Evolutionary conservation across 2,888 invertebrate genomes (phyloP), one percentile per base, ranked within the genome.

Genomic region (Synergus umbraculus): DNA sequence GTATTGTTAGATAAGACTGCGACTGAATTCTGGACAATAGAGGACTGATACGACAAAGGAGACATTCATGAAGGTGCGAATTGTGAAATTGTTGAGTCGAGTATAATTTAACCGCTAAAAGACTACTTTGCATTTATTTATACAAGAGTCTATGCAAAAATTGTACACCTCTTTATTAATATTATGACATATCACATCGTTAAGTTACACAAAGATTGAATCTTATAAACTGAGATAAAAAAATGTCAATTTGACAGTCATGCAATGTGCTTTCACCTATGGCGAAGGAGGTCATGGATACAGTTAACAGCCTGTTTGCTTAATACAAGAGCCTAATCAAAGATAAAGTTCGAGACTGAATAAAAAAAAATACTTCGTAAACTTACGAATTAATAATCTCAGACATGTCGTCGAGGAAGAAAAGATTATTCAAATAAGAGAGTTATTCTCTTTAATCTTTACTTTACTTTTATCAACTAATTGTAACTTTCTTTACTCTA

Each of bases 101-200:
- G 46, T 18, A 37, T 29, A 54, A 15, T 73, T 49, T 54, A 15
- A 54, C 15, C 3, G 29, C 29, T 49, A 22, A 46, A 22, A 69
- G 46, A 22, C 46, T 44, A 69, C 22, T 54, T 54, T 54, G 37
- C 10, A 7, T n/a, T 29, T 10, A 73, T 37, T 54, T 54, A 73
- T 43, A 43, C 8, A 65, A 65, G 43, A 65, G 65, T 65, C 43
- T 65, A 15, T 65, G 43, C n/a, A 65, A 65, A 64, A 65, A 65
- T 65, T 41, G 65, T 65, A 65, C 10, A 65, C n/a, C 67, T 66
- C 66, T 78, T 78, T 78, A 78, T 78, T 67, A 58, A 58, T 54
- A 54, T 64, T 64, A 43, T 60, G 63, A 60, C 44, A 65, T 43
- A 64, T 78, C 43, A 41, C 49, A 78, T 49, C 10, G 65, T 63